Evolutionary conservation across 2,888 invertebrate species (phyloP), one percentile per base, ranked within the genome.

Genomic region (Leptopilina myrica): DNA sequence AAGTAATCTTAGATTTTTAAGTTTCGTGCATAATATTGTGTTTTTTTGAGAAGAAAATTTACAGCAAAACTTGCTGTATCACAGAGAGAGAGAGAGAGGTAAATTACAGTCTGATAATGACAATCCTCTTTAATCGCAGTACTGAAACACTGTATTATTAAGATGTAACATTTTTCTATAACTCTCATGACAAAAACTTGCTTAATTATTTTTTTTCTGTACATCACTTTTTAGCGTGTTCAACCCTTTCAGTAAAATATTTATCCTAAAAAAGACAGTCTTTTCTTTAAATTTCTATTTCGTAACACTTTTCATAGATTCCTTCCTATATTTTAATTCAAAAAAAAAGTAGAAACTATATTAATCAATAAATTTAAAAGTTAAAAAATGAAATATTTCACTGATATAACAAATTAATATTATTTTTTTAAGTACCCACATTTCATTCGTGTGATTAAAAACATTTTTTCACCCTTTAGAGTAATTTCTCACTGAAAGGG

Each of bases 1-100:
- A 84, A 85, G 62, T 67, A 77, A 66, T 75, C 81, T 78, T 78
- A 78, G 62, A 80, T 79, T 26, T 20, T n/a, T 56, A 49, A 56
- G 26, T 73, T 26, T 73, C 33, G 56, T 65, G 79, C 49, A 15
- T 43, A 49, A 76, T 49, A 46, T 76, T 64, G 64, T 64, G 78
- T 33, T 73, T 73, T 53, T 53, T 49, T 20, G 53, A 53, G 12
- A 73, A 56, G 56, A 33, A 43, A 69, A 73, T 53, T 73, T n/a
- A 56, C 53, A 73, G 33, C n/a, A 49, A 49, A 33, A 26, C 14
- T 53, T 73, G 73, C 56, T 20, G 73, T 73, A 73, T 73, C 56
- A 56, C 33, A 73, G 40, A 56, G 73, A 20, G 20, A 73, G 40
- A 56, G 73, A 20, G 20, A 26, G 26, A 56, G 26, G 9, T 33